Evolutionary conservation across 2,888 invertebrate genomes (phyloP).

Genomic region (Pantelozetes paolii): DNA sequence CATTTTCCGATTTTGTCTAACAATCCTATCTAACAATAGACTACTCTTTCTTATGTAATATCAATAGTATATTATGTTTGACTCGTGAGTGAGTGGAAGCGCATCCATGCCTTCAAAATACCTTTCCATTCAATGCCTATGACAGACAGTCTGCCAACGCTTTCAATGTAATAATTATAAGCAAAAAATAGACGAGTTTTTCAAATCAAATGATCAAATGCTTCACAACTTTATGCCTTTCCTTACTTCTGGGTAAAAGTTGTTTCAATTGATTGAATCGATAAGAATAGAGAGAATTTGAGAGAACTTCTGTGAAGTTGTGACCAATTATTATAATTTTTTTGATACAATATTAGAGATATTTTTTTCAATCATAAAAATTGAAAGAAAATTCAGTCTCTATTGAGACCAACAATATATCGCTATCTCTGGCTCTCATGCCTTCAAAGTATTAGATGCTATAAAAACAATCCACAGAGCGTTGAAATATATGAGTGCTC

Average conservation of each 20-base stretch:
- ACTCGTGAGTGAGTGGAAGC: background rate
- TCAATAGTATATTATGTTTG: background rate
- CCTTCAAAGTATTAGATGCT: constrained; percentile 3
- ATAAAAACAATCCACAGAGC: constrained; percentile 30
- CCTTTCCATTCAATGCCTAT: background rate
- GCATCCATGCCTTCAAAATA: constrained; percentile 1
- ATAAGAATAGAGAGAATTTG: background rate
- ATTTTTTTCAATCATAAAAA: constrained; percentile 15
- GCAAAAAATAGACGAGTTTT: background rate
- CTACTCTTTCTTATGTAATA: background rate
- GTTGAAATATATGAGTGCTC: constrained; percentile 17
- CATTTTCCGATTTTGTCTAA: background rate
- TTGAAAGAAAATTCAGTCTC: background rate
- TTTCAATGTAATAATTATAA: constrained; percentile 11
- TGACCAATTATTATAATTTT: constrained; percentile 17
- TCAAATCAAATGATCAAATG: background rate
- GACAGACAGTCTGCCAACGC: constrained; percentile 32
- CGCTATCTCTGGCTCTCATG: constrained; percentile 13
- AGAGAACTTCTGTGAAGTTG: background rate
- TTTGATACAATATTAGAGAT: background rate
- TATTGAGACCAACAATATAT: background rate
- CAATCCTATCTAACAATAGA: background rate
- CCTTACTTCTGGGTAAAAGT: background rate
- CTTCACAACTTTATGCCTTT: background rate
- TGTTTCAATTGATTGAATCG: constrained; percentile 17